Conservation (phyloP, 2,888 invertebrate genomes). For the Zhengitettix transpicula region DNA sequence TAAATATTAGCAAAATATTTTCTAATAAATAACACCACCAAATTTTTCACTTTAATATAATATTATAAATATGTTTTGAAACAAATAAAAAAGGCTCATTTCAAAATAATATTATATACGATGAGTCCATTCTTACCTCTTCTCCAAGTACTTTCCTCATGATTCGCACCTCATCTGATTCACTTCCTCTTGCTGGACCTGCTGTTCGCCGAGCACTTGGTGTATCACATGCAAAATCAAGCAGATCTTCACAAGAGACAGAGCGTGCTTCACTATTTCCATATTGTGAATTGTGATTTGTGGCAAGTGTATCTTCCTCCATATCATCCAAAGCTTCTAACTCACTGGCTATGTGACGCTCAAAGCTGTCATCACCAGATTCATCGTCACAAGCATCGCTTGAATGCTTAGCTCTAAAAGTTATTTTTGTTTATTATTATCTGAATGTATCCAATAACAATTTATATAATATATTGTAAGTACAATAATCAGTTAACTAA, state of each 20-base stretch:
- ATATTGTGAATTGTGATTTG: conserved; percentile 11
- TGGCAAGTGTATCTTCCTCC: conserved; percentile 25
- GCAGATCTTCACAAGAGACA: conserved; percentile 78
- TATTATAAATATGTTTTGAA: too few relatives aligned
- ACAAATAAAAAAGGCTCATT: background rate
- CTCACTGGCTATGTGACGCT: conserved; percentile 42
- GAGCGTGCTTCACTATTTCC: conserved; percentile 3
- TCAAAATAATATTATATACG: background rate
- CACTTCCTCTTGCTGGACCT: conserved; percentile 52
- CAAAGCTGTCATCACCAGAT: conserved; percentile 28
- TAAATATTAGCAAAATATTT: too few relatives aligned
- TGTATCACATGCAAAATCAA: conserved; percentile 73
- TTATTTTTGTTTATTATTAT: too few relatives aligned
- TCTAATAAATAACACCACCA: background rate
- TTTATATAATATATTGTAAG: too few relatives aligned
- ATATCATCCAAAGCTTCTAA: conserved; percentile 41
- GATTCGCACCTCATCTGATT: conserved; percentile 81
- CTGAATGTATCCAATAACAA: too few relatives aligned
- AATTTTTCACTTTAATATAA: background rate
- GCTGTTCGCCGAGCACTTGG: conserved; percentile 45
- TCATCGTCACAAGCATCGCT: too few relatives aligned
- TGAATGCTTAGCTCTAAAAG: too few relatives aligned
- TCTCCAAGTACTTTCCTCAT: conserved; percentile 75
- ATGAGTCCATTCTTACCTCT: conserved; percentile 30
- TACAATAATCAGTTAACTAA: too few relatives aligned